Percentiles rank a stretch among this genome's conserved stretches.
Conservation (phyloP, 2,797 vertebrate genomes). For the Intellagama lesueurii region DNA sequence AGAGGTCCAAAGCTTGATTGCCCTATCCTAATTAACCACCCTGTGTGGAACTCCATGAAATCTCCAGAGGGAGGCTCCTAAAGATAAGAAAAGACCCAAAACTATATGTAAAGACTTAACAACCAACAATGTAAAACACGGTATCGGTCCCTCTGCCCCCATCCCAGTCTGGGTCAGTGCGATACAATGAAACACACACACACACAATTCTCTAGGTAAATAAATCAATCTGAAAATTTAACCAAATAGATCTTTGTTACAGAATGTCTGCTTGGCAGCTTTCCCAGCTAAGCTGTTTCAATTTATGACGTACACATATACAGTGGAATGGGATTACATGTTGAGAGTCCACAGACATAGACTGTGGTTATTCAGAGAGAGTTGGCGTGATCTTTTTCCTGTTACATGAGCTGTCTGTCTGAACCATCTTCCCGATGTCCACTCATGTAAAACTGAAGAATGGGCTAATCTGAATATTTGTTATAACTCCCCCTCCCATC, state of each 20-base stretch:
- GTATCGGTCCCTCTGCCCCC: no score
- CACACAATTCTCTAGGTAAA: not conserved
- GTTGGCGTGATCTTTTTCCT: not conserved
- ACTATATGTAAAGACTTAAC: not conserved
- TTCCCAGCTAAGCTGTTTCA: not conserved
- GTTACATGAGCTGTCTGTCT: not conserved
- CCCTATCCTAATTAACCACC: no score
- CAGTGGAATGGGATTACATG: constrained; percentile 1
- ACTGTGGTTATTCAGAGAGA: not conserved
- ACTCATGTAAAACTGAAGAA: not conserved
- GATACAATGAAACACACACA: not conserved
- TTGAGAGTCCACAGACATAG: not conserved
- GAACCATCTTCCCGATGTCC: not conserved
- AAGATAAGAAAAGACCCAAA: not conserved
- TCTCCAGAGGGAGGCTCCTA: not conserved
- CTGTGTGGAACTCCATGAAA: no score
- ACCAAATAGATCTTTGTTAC: not conserved
- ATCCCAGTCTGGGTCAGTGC: not conserved
- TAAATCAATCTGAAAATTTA: not conserved
- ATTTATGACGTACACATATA: not conserved
- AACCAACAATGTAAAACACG: not conserved
- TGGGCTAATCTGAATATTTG: not conserved
- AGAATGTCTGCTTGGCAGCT: constrained; percentile 9
- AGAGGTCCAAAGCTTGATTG: no score
- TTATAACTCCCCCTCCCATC: not conserved